Conservation (phyloP, 1,140 invertebrate genomes). For the Drosophila aff. region DNA sequence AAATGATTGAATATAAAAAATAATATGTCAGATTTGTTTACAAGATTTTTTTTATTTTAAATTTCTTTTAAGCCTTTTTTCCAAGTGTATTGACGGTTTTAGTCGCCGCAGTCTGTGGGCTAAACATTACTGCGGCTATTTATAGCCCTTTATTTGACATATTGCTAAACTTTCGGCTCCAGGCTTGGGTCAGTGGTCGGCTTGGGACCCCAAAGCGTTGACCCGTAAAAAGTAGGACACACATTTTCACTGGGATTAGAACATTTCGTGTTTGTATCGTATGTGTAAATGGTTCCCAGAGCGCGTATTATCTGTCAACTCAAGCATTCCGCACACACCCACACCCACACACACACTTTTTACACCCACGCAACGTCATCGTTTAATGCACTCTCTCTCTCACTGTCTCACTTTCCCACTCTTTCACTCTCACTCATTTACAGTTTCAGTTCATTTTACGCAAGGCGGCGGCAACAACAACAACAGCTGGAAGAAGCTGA, state of each 20-base stretch:
- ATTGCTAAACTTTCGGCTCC: constrained; percentile 71
- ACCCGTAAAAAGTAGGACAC: constrained; percentile 69
- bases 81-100: constrained; percentile 20
- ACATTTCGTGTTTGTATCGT: constrained; percentile 35
- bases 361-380: constrained; percentile 16
- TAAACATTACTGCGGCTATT: constrained; percentile 57
- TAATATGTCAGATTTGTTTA: not conserved
- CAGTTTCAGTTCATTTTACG: constrained; percentile 59
- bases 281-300: constrained; percentile 54
- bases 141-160: constrained; percentile 68
- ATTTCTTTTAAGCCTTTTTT: not conserved
- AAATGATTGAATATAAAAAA: not conserved
- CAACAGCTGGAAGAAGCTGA: constrained; percentile 54
- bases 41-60: fast-evolving
- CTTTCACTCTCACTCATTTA: constrained; percentile 51
- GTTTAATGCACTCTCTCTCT: constrained; percentile 30
- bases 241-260: constrained; percentile 34
- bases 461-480: constrained; percentile 12
- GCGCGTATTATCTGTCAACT: constrained; percentile 23
- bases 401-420: not conserved
- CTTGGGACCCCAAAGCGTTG: constrained; percentile 57
- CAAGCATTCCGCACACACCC: constrained; percentile 7
- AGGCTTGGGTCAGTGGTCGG: constrained; percentile 38
- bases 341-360: constrained; percentile 1
- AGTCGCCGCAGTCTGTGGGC: constrained; percentile 13